Conservation (phyloP, 2,888 invertebrate species). For the Hyposoter didymator region DNA sequence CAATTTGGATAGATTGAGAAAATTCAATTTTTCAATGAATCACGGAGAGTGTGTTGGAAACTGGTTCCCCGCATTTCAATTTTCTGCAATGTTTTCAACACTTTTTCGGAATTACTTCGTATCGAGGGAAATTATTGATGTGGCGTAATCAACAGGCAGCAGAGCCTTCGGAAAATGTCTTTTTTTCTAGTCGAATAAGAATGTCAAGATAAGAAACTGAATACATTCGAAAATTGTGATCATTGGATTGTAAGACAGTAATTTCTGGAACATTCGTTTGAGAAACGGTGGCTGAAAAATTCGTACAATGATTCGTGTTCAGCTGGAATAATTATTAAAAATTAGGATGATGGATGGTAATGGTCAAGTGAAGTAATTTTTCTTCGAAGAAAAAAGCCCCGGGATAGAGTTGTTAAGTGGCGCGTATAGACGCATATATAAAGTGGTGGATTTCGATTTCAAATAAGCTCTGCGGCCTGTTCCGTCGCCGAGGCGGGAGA, state of each 20-base stretch:
- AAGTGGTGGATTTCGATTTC: slow-evolving; percentile 48
- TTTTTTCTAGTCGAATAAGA: background rate
- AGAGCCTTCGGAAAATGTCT: background rate
- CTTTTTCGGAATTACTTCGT: background rate
- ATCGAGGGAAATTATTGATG: too few species aligned
- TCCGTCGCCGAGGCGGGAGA: slow-evolving; percentile 13
- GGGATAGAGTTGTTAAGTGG: slow-evolving; percentile 28
- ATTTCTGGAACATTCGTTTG: background rate
- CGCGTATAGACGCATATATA: slow-evolving; percentile 29
- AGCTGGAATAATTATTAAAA: slow-evolving; percentile 3
- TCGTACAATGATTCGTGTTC: background rate
- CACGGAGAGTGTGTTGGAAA: background rate
- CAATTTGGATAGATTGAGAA: background rate
- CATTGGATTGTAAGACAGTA: background rate
- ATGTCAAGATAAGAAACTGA: background rate
- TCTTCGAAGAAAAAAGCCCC: slow-evolving; percentile 24
- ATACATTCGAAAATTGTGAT: background rate
- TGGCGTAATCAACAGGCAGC: background rate
- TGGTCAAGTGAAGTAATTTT: slow-evolving; percentile 34
- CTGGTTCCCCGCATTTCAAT: background rate
- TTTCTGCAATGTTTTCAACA: background rate
- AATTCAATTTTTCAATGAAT: background rate
- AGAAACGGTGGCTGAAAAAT: background rate
- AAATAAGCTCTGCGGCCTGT: slow-evolving; percentile 65
- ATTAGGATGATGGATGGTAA: slow-evolving; percentile 24